Evolutionary conservation across 2,888 invertebrate species (phyloP).

Genomic region (Eledona agricola): DNA sequence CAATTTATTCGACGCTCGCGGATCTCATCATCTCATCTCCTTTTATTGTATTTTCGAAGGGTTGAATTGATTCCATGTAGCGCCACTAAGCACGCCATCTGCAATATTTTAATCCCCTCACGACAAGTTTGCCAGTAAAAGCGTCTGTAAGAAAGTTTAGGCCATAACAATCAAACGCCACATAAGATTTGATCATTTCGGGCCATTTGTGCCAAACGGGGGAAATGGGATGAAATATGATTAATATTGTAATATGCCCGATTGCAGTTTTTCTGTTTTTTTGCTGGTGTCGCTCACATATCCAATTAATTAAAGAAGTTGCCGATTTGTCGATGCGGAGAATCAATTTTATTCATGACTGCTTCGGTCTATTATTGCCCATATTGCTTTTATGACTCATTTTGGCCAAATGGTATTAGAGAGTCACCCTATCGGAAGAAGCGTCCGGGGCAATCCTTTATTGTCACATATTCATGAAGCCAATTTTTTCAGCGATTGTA

Average conservation of each 20-base stretch:
- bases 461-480: slow-evolving; percentile 10
- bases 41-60: slow-evolving; percentile 5
- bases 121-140: slow-evolving; percentile 45
- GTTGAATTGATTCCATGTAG: slow-evolving; percentile 15
- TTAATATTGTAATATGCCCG: slow-evolving; percentile 42
- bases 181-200: slow-evolving; percentile 60
- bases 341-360: slow-evolving; percentile 47
- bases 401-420: slow-evolving; percentile 31
- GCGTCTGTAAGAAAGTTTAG: slow-evolving; percentile 50
- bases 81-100: slow-evolving; percentile 14
- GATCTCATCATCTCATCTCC: slow-evolving; percentile 32
- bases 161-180: slow-evolving; percentile 57
- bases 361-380: slow-evolving; percentile 44
- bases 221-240: slow-evolving; percentile 48
- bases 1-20: slow-evolving; percentile 43
- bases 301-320: slow-evolving; percentile 48
- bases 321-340: slow-evolving; percentile 38
- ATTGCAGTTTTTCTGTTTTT: slow-evolving; percentile 41
- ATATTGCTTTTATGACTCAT: slow-evolving; percentile 36
- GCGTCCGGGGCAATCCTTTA: slow-evolving; percentile 21
- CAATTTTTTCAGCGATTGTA: slow-evolving; percentile 9
- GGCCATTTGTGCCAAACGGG: slow-evolving; percentile 58
- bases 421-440: slow-evolving; percentile 25
- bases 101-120: slow-evolving; percentile 45
- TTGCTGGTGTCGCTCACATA: slow-evolving; percentile 39